These are phyloP conservation scores for Arrhamphus sclerolepis DNA, from an alignment of 2,797 vertebrate species.

Conservation along the genomic window DNA sequence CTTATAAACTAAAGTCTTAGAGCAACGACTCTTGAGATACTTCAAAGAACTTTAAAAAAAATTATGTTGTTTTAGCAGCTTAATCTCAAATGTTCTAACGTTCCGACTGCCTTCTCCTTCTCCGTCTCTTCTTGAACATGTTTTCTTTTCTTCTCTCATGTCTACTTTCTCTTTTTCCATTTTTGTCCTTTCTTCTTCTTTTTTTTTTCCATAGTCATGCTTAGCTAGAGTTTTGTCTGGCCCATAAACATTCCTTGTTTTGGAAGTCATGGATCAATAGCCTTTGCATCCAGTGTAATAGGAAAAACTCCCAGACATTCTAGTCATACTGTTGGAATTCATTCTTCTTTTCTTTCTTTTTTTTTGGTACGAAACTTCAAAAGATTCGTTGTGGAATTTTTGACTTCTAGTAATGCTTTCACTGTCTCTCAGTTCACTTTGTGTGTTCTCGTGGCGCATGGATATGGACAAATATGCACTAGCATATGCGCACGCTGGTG, in stretches of 20 bases:
- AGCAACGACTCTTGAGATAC: too few species aligned
- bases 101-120: not conserved
- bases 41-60: too few species aligned
- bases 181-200: conserved; percentile 51
- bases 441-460: not conserved
- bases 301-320: conserved; percentile 31
- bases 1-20: too few species aligned
- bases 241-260: conserved; percentile 62
- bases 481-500: not conserved
- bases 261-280: conserved; percentile 48
- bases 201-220: conserved; percentile 54
- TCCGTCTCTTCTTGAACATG: conserved; percentile 37
- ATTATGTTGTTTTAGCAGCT: too few species aligned
- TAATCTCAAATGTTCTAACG: not conserved
- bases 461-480: not conserved
- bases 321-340: conserved; percentile 14
- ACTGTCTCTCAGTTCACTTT: not conserved
- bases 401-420: conserved; percentile 1
- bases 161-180: conserved; percentile 35
- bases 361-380: not conserved
- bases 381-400: conserved; percentile 1
- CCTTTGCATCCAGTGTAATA: conserved; percentile 31
- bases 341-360: not conserved
- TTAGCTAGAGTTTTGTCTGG: conserved; percentile 48
- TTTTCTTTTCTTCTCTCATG: conserved; percentile 54